phyloP scores from a whole-genome alignment of 2,797 vertebrate genomes.

The Aselliscus stoliczkanus region DNA sequence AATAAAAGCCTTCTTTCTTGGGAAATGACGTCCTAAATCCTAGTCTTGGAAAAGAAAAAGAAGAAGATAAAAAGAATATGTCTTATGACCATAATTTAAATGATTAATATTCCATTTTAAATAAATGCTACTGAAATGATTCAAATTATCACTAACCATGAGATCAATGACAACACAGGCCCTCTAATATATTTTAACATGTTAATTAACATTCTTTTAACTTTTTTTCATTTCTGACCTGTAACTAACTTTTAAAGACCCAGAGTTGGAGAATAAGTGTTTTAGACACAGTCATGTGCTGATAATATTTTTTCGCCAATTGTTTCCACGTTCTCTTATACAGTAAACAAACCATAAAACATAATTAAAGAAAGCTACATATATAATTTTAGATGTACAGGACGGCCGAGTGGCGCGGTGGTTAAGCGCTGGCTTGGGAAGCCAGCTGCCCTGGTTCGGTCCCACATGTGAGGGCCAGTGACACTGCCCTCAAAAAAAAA shows the following conservation, averaged over 20 bases:
- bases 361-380: not conserved
- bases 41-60: not conserved
- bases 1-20: constrained; percentile 13
- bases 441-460: no score
- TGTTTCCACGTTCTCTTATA: not conserved
- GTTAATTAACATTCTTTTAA: not conserved
- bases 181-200: not conserved
- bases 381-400: not conserved
- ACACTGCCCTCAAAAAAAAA: no score
- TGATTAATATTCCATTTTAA: not conserved
- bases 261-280: not conserved
- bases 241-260: not conserved
- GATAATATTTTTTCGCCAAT: not conserved
- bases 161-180: not conserved
- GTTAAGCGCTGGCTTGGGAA: no score
- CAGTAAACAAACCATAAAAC: not conserved
- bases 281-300: not conserved
- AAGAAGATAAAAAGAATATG: not conserved
- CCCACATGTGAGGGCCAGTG: no score
- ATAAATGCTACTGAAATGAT: not conserved
- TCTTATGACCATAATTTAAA: not conserved
- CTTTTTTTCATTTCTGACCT: not conserved
- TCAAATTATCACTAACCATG: not conserved
- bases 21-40: not conserved
- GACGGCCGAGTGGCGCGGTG: no score